Percentiles rank a stretch among this genome's conserved stretches.
These are phyloP conservation scores for Dione juno DNA, from an alignment of 2,888 invertebrate species.

Conservation along the genomic window DNA sequence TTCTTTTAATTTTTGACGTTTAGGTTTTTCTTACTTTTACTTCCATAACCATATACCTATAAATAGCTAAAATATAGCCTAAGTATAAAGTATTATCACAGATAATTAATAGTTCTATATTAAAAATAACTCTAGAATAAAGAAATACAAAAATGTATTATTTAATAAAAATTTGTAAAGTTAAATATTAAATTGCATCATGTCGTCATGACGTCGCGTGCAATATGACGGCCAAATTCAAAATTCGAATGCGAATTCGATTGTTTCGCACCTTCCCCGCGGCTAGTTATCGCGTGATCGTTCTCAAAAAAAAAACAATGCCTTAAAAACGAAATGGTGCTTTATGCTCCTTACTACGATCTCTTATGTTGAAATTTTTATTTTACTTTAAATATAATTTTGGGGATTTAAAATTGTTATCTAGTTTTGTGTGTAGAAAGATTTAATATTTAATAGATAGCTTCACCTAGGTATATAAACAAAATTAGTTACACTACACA, in stretches of 20 bases:
- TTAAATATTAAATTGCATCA: not conserved
- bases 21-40: no score
- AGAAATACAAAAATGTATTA: not conserved
- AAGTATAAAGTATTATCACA: no score
- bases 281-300: conserved; percentile 64
- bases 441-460: no score
- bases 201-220: conserved; percentile 60
- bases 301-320: conserved; percentile 40
- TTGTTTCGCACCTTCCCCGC: conserved; percentile 49
- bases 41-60: no score
- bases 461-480: no score
- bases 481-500: no score
- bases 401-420: not conserved
- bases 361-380: conserved; percentile 20
- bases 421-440: not conserved
- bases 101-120: no score
- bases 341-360: conserved; percentile 45
- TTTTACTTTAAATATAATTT: not conserved
- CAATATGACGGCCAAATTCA: conserved; percentile 74
- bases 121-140: no score
- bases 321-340: conserved; percentile 39
- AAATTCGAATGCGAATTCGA: conserved; percentile 51
- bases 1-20: no score
- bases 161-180: not conserved
- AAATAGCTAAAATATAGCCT: no score